Conservation (phyloP, 2,888 invertebrate genomes). For the Morinoia aosen region DNA sequence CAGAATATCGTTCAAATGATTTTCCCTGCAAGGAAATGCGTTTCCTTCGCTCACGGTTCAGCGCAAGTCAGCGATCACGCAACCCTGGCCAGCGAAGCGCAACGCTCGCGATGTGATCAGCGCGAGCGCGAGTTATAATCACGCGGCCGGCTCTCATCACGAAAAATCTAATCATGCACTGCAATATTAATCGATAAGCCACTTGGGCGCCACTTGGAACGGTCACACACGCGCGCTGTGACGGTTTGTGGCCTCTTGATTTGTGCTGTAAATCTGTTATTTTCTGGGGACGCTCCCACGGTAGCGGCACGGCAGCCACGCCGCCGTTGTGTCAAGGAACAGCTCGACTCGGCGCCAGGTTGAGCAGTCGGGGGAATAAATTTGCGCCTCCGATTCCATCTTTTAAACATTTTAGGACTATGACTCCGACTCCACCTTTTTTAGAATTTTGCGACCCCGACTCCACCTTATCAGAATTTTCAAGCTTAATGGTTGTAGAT, state of each 20-base stretch:
- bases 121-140: not conserved
- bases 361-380: no score
- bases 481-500: no score
- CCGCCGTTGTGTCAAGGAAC: not conserved
- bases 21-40: no score
- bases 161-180: not conserved
- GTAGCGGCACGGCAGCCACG: not conserved
- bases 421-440: no score
- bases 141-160: not conserved
- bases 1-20: not conserved
- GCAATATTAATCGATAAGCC: conserved; percentile 47
- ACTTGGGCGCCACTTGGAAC: conserved; percentile 1
- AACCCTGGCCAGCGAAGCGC: not conserved
- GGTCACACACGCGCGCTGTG: not conserved
- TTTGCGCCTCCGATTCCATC: no score
- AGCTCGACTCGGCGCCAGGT: no score
- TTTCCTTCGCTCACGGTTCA: not conserved
- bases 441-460: no score
- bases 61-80: not conserved
- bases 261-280: not conserved
- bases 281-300: not conserved
- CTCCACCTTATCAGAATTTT: no score
- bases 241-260: not conserved
- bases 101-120: conserved; percentile 20
- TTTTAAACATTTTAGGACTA: no score